These are phyloP conservation scores for Empis livida DNA, from an alignment of 2,888 invertebrate species.

Conservation along the genomic window DNA sequence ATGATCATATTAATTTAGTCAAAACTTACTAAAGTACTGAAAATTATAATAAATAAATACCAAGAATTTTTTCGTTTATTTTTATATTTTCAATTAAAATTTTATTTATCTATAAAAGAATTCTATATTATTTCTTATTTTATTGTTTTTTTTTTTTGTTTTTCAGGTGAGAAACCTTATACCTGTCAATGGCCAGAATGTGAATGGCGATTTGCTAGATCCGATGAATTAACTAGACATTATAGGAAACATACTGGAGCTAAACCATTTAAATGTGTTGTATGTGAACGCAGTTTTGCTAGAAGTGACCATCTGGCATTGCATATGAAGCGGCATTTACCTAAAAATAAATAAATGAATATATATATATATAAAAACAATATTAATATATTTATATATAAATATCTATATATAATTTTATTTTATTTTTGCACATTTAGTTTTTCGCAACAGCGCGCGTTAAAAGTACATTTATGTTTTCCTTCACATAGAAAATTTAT, in stretches of 20 bases:
- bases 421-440: too few species aligned
- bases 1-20: neutral
- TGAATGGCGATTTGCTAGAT: slow-evolving; percentile 93
- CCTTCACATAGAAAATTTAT: too few species aligned
- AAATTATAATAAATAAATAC: neutral
- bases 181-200: slow-evolving; percentile 97
- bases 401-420: too few species aligned
- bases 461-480: too few species aligned
- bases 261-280: slow-evolving; percentile 92
- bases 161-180: slow-evolving; percentile 90
- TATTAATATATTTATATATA: too few species aligned
- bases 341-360: slow-evolving; percentile 26
- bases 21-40: too few species aligned
- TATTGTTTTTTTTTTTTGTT: neutral
- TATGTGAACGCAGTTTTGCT: slow-evolving; percentile 90
- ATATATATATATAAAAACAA: too few species aligned
- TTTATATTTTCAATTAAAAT: neutral
- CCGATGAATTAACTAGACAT: slow-evolving; percentile 91
- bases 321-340: slow-evolving; percentile 93
- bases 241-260: slow-evolving; percentile 95
- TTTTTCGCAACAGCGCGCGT: too few species aligned
- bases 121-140: too few species aligned
- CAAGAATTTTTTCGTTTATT: neutral
- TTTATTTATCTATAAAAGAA: too few species aligned
- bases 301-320: slow-evolving; percentile 90